Evolutionary conservation across 2,113 vertebrate species (phyloP).

Genomic region (Caretta caretta): DNA sequence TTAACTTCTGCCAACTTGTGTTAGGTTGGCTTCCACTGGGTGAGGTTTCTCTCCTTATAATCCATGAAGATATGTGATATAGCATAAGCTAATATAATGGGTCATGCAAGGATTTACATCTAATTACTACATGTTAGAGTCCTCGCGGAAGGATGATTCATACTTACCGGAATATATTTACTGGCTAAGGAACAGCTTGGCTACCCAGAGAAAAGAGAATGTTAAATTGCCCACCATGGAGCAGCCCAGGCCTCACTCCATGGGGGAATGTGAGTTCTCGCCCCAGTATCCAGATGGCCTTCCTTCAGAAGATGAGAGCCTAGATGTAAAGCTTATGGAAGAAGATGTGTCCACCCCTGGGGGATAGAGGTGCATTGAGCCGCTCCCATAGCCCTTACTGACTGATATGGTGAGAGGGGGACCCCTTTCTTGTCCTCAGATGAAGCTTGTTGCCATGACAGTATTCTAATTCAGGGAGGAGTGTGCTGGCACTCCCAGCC

Average conservation of each 20-base stretch:
- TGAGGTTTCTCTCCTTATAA: slow-evolving; percentile 41
- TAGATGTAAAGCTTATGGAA: background rate
- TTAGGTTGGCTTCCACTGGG: background rate
- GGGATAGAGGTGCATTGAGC: background rate
- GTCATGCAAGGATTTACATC: slow-evolving; percentile 75
- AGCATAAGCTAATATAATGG: slow-evolving; percentile 75
- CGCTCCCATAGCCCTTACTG: background rate
- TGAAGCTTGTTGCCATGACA: background rate
- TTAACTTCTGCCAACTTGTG: slow-evolving; percentile 47
- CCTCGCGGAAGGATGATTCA: slow-evolving; percentile 68
- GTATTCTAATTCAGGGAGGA: background rate
- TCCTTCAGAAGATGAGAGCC: background rate
- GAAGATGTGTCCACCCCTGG: background rate
- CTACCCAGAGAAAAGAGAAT: background rate
- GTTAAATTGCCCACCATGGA: background rate
- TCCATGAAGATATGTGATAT: slow-evolving; percentile 66
- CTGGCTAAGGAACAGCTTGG: background rate
- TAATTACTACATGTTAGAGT: slow-evolving; percentile 71
- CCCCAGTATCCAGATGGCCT: background rate
- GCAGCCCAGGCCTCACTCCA: background rate
- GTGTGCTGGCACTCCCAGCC: background rate
- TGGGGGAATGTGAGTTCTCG: background rate
- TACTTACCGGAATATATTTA: slow-evolving; percentile 47
- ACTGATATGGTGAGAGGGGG: background rate
- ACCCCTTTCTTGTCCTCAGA: background rate